A percentile compares a stretch with the other conserved stretches of the same genome.
These are phyloP conservation scores for Thalassoma bifasciatum DNA, from an alignment of 2,113 vertebrate genomes.

Conservation along the genomic window DNA sequence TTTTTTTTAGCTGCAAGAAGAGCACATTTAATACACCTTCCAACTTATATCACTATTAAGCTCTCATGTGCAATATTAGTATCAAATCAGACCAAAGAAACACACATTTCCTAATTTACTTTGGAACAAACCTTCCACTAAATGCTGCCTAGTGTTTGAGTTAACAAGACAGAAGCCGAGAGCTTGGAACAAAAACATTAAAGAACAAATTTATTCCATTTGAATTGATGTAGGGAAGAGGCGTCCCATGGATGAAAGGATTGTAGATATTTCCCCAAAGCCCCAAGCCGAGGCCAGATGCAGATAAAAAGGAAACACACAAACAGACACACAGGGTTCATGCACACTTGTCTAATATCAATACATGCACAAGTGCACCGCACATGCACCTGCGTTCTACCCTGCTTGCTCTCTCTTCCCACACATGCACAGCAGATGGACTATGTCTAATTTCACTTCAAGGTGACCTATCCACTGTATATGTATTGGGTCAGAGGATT, in stretches of 20 bases:
- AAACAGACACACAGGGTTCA: conserved; percentile 23
- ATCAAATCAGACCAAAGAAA: conserved; percentile 22
- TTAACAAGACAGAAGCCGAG: conserved; percentile 40
- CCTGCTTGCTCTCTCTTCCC: not conserved
- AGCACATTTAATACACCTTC: not conserved
- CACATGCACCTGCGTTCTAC: conserved; percentile 18
- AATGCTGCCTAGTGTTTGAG: conserved; percentile 30
- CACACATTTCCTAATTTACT: conserved; percentile 5
- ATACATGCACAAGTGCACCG: conserved; percentile 39
- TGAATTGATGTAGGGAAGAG: conserved; percentile 51
- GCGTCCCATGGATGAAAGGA: conserved; percentile 58
- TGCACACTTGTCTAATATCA: conserved; percentile 39
- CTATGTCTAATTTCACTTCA: conserved; percentile 54
- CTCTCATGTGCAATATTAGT: not conserved
- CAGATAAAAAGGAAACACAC: conserved; percentile 41
- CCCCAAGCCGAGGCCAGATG: conserved; percentile 47
- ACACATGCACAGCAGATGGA: conserved; percentile 54
- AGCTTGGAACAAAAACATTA: conserved; percentile 39
- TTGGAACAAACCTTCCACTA: conserved; percentile 24
- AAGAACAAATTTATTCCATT: conserved; percentile 66
- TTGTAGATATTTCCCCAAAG: conserved; percentile 63
- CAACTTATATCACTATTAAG: conserved; percentile 26
- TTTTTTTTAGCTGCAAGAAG: conserved; percentile 10
- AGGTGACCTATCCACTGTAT: conserved; percentile 74
- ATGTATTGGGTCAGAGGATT: conserved; percentile 54